Conservation (phyloP, 2,888 invertebrate genomes). For the Ernsta delagoae region DNA sequence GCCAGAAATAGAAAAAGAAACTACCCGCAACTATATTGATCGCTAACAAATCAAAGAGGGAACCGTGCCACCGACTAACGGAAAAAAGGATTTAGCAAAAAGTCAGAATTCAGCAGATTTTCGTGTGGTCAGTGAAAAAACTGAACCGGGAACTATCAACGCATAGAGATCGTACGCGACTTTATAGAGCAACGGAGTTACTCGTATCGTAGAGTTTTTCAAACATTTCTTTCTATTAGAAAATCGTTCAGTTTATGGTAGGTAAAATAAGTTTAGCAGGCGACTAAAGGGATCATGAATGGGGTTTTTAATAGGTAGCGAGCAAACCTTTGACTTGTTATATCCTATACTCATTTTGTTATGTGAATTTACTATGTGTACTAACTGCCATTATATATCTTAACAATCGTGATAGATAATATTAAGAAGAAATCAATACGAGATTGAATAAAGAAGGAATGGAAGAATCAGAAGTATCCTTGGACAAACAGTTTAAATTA, state of each 20-base stretch:
- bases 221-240: neutral
- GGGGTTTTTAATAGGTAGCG: no score
- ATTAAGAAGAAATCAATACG: no score
- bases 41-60: constrained; percentile 21
- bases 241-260: no score
- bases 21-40: constrained; percentile 19
- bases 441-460: neutral
- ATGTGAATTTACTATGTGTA: no score
- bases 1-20: constrained; percentile 5
- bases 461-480: neutral
- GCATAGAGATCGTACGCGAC: constrained; percentile 43
- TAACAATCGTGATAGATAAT: neutral
- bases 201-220: neutral
- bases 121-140: constrained; percentile 63
- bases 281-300: no score
- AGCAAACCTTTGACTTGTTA: no score
- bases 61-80: constrained; percentile 19
- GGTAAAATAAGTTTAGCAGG: no score
- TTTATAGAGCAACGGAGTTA: constrained; percentile 41
- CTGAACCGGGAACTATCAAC: constrained; percentile 59
- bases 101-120: constrained; percentile 51
- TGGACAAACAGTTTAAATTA: constrained; percentile 11
- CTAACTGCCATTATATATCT: no score
- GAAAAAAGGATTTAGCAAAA: constrained; percentile 18
- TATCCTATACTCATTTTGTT: no score